Conservation (phyloP, 2,113 vertebrate genomes). For the Xiphorhynchus elegans region DNA sequence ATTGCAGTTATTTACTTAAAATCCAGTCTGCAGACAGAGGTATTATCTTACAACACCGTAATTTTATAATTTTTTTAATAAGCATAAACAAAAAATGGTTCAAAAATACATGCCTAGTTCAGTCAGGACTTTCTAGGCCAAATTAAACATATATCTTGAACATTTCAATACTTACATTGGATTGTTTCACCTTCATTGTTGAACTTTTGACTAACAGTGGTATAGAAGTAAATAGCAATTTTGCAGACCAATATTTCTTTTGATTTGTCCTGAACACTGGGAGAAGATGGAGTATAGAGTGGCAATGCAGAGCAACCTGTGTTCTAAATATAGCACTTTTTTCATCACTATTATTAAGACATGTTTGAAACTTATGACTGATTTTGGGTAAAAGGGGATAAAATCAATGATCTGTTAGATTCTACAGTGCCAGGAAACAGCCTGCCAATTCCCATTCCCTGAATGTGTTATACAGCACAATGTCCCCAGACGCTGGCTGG, state of each 20-base stretch:
- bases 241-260: background rate
- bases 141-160: background rate
- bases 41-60: background rate
- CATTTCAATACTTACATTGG: background rate
- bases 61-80: background rate
- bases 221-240: background rate
- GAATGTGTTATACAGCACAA: background rate
- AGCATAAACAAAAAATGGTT: background rate
- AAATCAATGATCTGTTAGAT: background rate
- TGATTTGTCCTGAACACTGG: background rate
- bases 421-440: background rate
- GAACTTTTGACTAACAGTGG: background rate
- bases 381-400: background rate
- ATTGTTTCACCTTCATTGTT: background rate
- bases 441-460: background rate
- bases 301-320: background rate
- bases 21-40: background rate
- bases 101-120: background rate
- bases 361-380: background rate
- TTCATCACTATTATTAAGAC: background rate
- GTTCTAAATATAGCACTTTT: background rate
- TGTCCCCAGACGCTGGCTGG: background rate
- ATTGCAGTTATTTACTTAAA: background rate
- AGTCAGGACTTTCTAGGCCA: background rate
- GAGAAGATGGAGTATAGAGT: background rate